These are phyloP conservation scores for Meandrina meandrites DNA, from an alignment of 92 coral and sea anemone genomes.

Conservation along the genomic window DNA sequence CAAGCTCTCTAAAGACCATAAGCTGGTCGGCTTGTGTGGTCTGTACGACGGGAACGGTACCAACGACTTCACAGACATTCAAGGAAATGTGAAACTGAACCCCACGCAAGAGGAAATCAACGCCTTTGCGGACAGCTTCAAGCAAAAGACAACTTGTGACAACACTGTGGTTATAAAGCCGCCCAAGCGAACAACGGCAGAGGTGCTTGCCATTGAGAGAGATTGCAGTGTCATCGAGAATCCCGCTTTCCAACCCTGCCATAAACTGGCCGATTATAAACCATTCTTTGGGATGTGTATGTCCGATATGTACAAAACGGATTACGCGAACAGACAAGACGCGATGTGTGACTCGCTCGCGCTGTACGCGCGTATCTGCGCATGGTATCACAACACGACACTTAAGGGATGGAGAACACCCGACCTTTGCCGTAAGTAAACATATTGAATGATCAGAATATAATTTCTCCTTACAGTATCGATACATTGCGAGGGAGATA, in stretches of 20 bases:
- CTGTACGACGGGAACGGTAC: constrained; percentile 73
- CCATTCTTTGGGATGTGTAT: constrained; percentile 78
- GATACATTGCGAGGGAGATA: neutral
- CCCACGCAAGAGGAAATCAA: constrained; percentile 29
- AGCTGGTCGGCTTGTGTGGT: constrained; percentile 88
- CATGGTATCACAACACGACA: constrained; percentile 71
- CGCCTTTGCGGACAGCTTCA: constrained; percentile 66
- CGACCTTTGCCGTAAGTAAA: constrained; percentile 80
- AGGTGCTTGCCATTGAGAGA: constrained; percentile 45
- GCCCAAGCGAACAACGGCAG: constrained; percentile 35
- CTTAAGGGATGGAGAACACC: constrained; percentile 67
- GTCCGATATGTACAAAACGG: constrained; percentile 82
- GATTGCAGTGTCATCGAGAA: constrained; percentile 54
- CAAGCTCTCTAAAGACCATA: constrained; percentile 42
- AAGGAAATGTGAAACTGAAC: constrained; percentile 23
- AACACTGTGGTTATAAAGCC: neutral
- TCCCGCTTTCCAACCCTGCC: constrained; percentile 64
- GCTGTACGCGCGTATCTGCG: constrained; percentile 85
- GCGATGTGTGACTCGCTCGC: constrained; percentile 81
- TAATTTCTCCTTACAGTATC: neutral
- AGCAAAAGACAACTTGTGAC: constrained; percentile 56
- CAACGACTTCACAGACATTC: constrained; percentile 71
- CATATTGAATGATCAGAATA: neutral
- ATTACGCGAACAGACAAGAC: constrained; percentile 57
- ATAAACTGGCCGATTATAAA: constrained; percentile 32